Conservation (phyloP, 2,113 vertebrate species). For the human region DNA sequence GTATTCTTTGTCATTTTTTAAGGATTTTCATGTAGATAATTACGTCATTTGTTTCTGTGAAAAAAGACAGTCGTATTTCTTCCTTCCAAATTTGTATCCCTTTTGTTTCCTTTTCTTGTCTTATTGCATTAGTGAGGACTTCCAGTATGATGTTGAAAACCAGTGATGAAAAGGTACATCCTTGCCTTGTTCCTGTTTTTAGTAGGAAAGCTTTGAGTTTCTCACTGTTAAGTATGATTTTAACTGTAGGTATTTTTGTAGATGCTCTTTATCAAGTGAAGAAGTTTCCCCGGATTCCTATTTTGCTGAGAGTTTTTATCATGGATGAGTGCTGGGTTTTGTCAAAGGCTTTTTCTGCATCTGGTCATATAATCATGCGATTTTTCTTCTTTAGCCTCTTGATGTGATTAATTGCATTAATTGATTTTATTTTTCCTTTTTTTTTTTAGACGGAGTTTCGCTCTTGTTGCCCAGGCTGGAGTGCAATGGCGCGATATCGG, state of each 20-base stretch:
- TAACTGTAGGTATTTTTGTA: background rate
- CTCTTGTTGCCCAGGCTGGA: too few species aligned
- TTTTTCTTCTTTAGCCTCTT: background rate
- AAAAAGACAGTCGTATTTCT: background rate
- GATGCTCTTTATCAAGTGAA: background rate
- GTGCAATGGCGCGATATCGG: too few species aligned
- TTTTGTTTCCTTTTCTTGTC: background rate
- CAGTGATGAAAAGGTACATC: background rate
- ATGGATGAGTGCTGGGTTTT: background rate
- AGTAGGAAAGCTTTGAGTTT: background rate
- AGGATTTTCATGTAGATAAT: background rate
- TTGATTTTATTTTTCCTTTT: background rate
- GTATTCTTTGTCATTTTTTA: background rate
- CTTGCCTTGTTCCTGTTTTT: background rate
- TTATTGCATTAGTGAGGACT: background rate
- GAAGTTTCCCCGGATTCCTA: background rate
- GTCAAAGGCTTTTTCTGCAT: background rate
- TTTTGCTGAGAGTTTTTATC: background rate
- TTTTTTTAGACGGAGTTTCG: too few species aligned
- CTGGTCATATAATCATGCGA: background rate
- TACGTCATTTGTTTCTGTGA: background rate
- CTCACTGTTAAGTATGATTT: background rate
- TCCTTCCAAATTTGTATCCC: background rate
- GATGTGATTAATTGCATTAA: background rate
- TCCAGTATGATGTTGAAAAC: background rate